phyloP scores from a whole-genome alignment of 2,113 vertebrate genomes.

The Catharus bicknelli region DNA sequence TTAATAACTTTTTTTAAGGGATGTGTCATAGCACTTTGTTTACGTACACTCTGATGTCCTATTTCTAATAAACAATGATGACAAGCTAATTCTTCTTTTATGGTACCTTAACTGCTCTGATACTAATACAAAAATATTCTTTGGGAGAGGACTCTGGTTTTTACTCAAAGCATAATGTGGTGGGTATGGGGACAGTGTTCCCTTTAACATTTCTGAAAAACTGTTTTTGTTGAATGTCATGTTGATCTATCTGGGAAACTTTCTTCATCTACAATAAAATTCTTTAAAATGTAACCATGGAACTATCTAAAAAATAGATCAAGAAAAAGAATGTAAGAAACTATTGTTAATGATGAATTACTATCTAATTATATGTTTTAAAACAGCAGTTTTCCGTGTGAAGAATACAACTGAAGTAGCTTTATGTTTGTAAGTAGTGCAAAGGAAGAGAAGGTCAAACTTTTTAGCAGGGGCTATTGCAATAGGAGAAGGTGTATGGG shows the following conservation, averaged over 20 bases:
- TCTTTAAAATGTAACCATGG: not conserved
- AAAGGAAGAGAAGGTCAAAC: not conserved
- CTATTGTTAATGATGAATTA: not conserved
- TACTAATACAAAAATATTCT: not conserved
- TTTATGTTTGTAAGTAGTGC: not conserved
- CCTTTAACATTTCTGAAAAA: not conserved
- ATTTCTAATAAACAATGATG: not conserved
- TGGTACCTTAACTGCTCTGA: not conserved
- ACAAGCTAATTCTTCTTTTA: not conserved
- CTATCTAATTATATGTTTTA: not conserved
- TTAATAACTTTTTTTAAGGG: not conserved
- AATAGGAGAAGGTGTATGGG: rapidly evolving
- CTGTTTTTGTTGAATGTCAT: not conserved
- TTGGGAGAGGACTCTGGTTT: not conserved
- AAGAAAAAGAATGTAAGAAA: not conserved
- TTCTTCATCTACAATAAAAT: not conserved
- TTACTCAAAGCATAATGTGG: not conserved
- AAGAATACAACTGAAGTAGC: not conserved
- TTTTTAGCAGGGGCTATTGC: not conserved
- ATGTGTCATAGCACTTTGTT: not conserved
- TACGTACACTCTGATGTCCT: not conserved
- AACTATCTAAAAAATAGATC: not conserved
- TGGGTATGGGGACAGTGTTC: rapidly evolving
- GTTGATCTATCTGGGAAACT: not conserved
- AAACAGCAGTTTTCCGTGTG: not conserved